phyloP scores from a whole-genome alignment of 30 jellyfish, hydroid and myxozoan species.

The Aurelia coerulea region DNA sequence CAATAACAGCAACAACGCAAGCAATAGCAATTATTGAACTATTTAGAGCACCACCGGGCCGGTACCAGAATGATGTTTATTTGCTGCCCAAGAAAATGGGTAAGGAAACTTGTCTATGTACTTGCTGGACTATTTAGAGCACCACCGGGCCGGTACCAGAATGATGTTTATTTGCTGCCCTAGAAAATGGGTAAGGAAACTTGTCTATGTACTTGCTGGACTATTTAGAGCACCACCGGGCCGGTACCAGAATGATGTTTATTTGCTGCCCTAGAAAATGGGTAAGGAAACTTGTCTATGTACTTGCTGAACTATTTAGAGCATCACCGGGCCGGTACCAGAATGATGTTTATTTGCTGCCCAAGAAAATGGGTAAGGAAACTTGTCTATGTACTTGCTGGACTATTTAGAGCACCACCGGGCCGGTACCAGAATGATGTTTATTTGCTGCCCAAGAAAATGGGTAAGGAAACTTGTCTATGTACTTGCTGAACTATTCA shows the following conservation, averaged over 20 bases:
- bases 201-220: constrained; percentile 79
- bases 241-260: constrained; percentile 88
- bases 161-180: no score
- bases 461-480: background rate
- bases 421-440: no score
- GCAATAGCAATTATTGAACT: constrained; percentile 99
- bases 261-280: constrained; percentile 98
- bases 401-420: no score
- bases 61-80: constrained; percentile 96
- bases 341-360: constrained; percentile 94
- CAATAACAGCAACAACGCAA: constrained; percentile 99
- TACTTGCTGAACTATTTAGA: no score
- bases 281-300: constrained; percentile 57
- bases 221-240: constrained; percentile 91
- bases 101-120: constrained; percentile 12
- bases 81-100: constrained; percentile 99
- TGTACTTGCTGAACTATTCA: constrained; percentile 90
- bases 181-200: no score
- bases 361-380: constrained; percentile 97
- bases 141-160: no score
- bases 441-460: no score
- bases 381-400: no score
- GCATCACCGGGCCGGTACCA: constrained; percentile 95
- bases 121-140: no score
- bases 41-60: constrained; percentile 94